Evolutionary conservation across 2,888 invertebrate species (phyloP).

Genomic region (Eupithecia vulgata): DNA sequence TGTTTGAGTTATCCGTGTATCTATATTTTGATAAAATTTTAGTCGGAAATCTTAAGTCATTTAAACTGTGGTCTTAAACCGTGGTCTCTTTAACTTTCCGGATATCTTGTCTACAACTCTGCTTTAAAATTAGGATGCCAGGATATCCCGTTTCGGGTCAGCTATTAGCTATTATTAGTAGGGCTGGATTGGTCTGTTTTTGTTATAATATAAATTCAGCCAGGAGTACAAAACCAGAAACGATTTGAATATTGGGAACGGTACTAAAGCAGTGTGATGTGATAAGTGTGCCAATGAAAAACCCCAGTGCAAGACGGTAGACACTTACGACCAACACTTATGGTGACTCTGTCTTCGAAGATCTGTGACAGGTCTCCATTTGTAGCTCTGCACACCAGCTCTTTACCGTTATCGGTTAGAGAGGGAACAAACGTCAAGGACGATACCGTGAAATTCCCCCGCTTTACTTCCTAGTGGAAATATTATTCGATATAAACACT

Average conservation of each 20-base stretch:
- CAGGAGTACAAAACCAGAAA: neutral
- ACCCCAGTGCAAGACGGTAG: neutral
- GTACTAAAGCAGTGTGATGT: neutral
- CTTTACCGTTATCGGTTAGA: slow-evolving; percentile 56
- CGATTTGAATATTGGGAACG: neutral
- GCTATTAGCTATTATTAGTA: neutral
- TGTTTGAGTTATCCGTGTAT: no score
- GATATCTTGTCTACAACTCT: no score
- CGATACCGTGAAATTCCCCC: slow-evolving; percentile 76
- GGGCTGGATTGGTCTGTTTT: neutral
- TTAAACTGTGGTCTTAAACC: no score
- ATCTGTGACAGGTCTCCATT: slow-evolving; percentile 57
- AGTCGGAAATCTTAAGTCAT: no score
- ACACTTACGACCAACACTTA: slow-evolving; percentile 74
- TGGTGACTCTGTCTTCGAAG: slow-evolving; percentile 62
- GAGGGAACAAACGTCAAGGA: slow-evolving; percentile 69
- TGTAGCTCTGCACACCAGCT: slow-evolving; percentile 66
- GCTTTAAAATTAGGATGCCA: no score
- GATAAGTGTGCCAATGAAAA: neutral
- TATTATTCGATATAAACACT: neutral
- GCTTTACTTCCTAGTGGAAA: slow-evolving; percentile 64
- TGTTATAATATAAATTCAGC: neutral
- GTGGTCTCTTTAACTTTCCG: no score
- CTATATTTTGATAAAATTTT: no score
- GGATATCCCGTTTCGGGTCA: neutral